Base-by-base conservation (phyloP, 53 echinoderm and acorn worm genomes). In the Stichopus horrens region DNA sequence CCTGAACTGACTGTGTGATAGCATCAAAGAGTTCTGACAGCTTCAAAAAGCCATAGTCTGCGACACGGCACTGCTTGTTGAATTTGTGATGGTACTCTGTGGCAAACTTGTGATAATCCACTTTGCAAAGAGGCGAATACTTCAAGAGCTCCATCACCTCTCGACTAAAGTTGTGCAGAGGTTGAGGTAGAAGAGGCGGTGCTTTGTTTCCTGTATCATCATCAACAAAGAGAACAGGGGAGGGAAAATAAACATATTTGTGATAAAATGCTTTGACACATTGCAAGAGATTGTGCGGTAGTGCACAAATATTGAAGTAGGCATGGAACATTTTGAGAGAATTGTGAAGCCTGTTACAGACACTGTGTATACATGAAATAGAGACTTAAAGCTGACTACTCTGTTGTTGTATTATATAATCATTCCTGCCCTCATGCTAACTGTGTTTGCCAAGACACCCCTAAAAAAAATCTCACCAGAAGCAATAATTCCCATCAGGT, bases 71-170 rank as follows among this genome's bases (percentile, higher is more conserved):
- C 92, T 99, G 99, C 54, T 93, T 90, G 73, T 96, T 93, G 91
- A 96, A 96, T 91, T 96, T 96, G 86, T 99, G 99, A 73, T 99
- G 96, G 87, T 99, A 99, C 57, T 91, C 94, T 6, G 96, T 96
- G 55, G 96, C 94, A 88, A 99, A 99, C 88, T 94, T 94, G 67
- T 93, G 91, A 91, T 96, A 96, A 21, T 94, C 91, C 6, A 99
- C 91, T 11, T 93, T 80, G 63, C 96, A 96, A 60, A 91, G 90
- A 59, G 91, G 85, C 21, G 94, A 94, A 76, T 96, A 93, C 78
- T 99, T 99, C 19, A 99, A 92, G 0, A 99, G 94, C 77, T 99
- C 99, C 9, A 96, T 94, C 4, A 90, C 99, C 90, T 98, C 98
- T 68, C 94, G 95, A 77, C 99, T 99, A 68, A 99, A 99, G 90